A percentile compares a stretch with the other conserved stretches of the same genome.
Conservation (phyloP, 2,888 invertebrate genomes). For the Abrostola tripartita region DNA sequence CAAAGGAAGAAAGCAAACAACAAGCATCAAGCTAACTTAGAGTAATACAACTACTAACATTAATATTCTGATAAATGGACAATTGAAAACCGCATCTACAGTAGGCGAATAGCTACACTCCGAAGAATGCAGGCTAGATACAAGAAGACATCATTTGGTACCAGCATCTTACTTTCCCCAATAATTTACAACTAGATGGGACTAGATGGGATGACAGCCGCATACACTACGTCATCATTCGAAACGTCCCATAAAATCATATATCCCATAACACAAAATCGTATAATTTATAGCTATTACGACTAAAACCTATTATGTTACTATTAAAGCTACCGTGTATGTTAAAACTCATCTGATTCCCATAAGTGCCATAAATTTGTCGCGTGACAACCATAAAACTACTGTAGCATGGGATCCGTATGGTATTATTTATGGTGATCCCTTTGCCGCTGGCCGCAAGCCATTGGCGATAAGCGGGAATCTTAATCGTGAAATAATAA, state of each 20-base stretch:
- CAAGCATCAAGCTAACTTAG: too few species aligned
- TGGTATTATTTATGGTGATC: constrained; percentile 77
- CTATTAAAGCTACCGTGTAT: constrained; percentile 50
- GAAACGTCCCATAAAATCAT: constrained; percentile 37
- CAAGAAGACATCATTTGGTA: neutral
- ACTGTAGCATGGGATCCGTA: constrained; percentile 67
- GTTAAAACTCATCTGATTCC: constrained; percentile 42
- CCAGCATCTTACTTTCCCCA: constrained; percentile 26
- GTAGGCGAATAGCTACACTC: too few species aligned
- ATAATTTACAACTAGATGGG: constrained; percentile 32
- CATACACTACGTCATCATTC: constrained; percentile 32
- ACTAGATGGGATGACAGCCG: constrained; percentile 31
- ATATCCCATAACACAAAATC: constrained; percentile 44
- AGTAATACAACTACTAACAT: too few species aligned
- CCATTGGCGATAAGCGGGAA: constrained; percentile 54
- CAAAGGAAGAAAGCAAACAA: too few species aligned
- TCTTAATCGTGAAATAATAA: neutral
- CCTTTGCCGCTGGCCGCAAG: constrained; percentile 50
- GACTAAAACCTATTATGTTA: constrained; percentile 42
- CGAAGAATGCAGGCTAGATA: neutral
- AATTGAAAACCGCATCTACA: too few species aligned
- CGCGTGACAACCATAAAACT: constrained; percentile 75
- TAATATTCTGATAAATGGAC: too few species aligned
- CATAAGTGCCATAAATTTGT: constrained; percentile 71
- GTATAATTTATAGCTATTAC: constrained; percentile 49